These are phyloP conservation scores for Stenodema calcarata DNA, from an alignment of 2,888 invertebrate genomes.

Conservation along the genomic window DNA sequence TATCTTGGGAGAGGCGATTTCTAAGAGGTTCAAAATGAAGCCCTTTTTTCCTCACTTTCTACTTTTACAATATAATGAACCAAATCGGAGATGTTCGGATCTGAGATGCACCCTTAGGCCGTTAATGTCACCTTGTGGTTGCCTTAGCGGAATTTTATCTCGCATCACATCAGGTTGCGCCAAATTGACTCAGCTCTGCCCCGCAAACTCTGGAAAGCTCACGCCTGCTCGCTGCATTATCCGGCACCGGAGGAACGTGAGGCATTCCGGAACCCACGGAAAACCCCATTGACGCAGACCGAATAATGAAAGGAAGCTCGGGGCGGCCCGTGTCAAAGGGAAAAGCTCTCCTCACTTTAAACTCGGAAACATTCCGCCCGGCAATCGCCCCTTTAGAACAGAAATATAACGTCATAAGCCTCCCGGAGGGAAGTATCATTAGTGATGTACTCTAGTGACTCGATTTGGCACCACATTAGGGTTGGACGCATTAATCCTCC, in stretches of 20 bases:
- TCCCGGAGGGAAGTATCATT: not conserved
- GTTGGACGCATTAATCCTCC: conserved; percentile 31
- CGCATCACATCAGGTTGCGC: no score
- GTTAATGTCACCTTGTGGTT: no score
- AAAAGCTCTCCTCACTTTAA: not conserved
- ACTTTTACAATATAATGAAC: no score
- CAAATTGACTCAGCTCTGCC: no score
- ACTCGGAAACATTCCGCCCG: not conserved
- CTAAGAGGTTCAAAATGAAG: no score
- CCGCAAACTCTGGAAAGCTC: not conserved
- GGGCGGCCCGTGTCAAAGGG: not conserved
- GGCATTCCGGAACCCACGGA: not conserved
- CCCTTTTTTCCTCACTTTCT: no score
- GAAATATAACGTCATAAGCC: conserved; percentile 5
- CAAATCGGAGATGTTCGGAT: no score
- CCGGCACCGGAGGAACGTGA: not conserved
- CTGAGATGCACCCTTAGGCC: no score
- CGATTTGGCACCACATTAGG: conserved; percentile 45
- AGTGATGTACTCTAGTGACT: conserved; percentile 1
- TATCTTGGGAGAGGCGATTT: no score
- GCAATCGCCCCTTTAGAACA: not conserved
- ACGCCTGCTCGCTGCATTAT: not conserved
- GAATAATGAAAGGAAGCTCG: not conserved
- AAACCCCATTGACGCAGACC: not conserved
- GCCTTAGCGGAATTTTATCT: no score